These are phyloP conservation scores for Scaptomyza caliginosa DNA, from an alignment of 2,888 invertebrate genomes.

Conservation along the genomic window DNA sequence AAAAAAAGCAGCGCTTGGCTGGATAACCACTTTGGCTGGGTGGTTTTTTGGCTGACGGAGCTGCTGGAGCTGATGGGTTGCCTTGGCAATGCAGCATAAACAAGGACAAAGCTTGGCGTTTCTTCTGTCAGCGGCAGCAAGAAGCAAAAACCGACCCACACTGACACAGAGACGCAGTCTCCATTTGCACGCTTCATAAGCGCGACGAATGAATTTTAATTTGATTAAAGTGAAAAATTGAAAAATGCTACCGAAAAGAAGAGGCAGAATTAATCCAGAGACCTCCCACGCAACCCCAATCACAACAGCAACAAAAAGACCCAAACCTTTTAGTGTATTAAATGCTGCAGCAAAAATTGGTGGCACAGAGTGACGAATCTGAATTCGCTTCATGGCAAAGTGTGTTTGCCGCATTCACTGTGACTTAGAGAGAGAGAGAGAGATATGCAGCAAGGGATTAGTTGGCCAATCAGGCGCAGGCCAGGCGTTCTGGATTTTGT, in stretches of 20 bases:
- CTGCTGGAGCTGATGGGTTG: slow-evolving; percentile 10
- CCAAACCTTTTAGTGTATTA: slow-evolving; percentile 61
- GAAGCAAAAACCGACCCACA: not conserved
- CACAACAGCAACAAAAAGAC: too few relatives aligned
- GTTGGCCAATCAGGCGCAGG: slow-evolving; percentile 64
- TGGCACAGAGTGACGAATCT: slow-evolving; percentile 46
- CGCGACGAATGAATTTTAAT: slow-evolving; percentile 83
- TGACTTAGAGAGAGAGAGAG: slow-evolving; percentile 19
- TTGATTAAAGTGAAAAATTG: slow-evolving; percentile 81
- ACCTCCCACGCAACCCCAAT: not conserved
- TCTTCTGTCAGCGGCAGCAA: slow-evolving; percentile 20
- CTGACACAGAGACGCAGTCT: slow-evolving; percentile 2
- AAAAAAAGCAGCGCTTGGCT: slow-evolving; percentile 50
- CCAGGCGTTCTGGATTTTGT: slow-evolving; percentile 62
- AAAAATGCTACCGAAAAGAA: slow-evolving; percentile 50
- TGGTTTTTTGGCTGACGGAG: slow-evolving; percentile 31
- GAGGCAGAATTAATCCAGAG: too few relatives aligned
- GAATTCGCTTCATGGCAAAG: slow-evolving; percentile 36
- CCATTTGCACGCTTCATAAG: slow-evolving; percentile 76
- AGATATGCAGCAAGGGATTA: slow-evolving; percentile 62
- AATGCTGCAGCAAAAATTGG: slow-evolving; percentile 32
- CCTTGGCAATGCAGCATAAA: slow-evolving; percentile 34
- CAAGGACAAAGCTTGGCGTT: slow-evolving; percentile 26
- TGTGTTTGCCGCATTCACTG: not conserved
- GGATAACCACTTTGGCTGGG: slow-evolving; percentile 40